A percentile compares a stretch with the other conserved stretches of the same genome.
phyloP scores from a whole-genome alignment of 2,888 invertebrate species.

The Archips xylosteana region DNA sequence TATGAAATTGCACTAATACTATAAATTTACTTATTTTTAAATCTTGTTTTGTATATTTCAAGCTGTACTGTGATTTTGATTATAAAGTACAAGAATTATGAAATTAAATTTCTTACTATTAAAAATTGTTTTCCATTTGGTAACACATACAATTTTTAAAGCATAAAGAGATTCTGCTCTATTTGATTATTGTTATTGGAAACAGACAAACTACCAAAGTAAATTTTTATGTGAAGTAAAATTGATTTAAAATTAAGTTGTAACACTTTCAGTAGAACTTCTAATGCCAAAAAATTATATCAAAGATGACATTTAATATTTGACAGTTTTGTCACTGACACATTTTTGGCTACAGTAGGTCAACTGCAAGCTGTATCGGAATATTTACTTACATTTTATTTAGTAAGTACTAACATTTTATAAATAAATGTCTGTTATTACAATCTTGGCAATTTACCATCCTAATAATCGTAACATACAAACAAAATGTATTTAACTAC shows the following conservation, averaged over 20 bases:
- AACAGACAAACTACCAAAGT: neutral
- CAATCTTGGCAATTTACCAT: neutral
- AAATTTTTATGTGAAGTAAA: neutral
- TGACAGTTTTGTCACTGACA: neutral
- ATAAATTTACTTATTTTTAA: neutral
- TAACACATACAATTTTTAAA: slow-evolving; percentile 1
- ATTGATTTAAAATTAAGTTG: neutral
- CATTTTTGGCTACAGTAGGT: neutral
- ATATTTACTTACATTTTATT: neutral
- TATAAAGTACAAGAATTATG: neutral
- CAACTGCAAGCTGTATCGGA: neutral
- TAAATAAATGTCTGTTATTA: neutral
- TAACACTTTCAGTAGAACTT: neutral
- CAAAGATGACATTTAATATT: neutral
- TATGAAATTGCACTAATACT: neutral
- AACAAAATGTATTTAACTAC: neutral
- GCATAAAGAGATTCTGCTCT: slow-evolving; percentile 24
- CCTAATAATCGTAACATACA: neutral
- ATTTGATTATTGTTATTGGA: slow-evolving; percentile 17
- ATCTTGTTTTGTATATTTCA: neutral
- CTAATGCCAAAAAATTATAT: neutral
- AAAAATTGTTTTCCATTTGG: slow-evolving; percentile 3
- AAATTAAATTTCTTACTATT: neutral
- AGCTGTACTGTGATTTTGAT: neutral
- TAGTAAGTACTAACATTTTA: slow-evolving; percentile 1